These are phyloP conservation scores for Enteromius treurensis DNA, from an alignment of 2,797 vertebrate genomes.

Conservation along the genomic window DNA sequence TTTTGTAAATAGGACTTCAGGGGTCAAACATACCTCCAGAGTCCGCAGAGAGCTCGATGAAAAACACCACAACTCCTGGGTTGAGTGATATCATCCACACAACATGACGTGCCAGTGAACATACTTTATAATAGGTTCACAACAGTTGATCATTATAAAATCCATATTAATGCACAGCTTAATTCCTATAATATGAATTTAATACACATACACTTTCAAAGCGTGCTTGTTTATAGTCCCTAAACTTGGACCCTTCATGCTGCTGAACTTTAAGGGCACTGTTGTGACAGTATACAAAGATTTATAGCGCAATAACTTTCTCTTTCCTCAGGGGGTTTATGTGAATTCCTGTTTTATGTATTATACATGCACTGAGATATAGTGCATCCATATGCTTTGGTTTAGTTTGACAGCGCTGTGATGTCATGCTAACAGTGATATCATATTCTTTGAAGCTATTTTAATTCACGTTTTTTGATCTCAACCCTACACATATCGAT, in stretches of 20 bases:
- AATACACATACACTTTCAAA: not conserved
- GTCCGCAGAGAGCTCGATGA: not conserved
- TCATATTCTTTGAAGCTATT: slow-evolving; percentile 5
- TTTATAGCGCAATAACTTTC: slow-evolving; percentile 28
- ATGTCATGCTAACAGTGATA: slow-evolving; percentile 18
- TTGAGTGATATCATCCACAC: not conserved
- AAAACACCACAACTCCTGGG: not conserved
- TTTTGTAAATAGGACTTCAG: slow-evolving; percentile 30
- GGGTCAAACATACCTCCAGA: slow-evolving; percentile 4
- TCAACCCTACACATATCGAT: not conserved
- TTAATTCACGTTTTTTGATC: slow-evolving; percentile 21
- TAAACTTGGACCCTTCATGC: not conserved
- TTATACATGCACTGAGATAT: slow-evolving; percentile 6
- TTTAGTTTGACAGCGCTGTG: slow-evolving; percentile 15
- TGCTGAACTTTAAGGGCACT: slow-evolving; percentile 9
- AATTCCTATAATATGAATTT: not conserved
- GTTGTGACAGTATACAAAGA: slow-evolving; percentile 44
- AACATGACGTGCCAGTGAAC: not conserved
- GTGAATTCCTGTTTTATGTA: slow-evolving; percentile 34
- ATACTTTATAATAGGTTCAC: not conserved
- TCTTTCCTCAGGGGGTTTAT: slow-evolving; percentile 14
- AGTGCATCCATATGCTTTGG: slow-evolving; percentile 25
- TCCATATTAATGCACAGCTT: not conserved
- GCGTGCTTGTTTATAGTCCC: slow-evolving; percentile 34
- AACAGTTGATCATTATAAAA: not conserved